Evolutionary conservation across 2,113 vertebrate genomes (phyloP), one percentile per base, ranked within the genome.

Genomic region (Numenius arquata): DNA sequence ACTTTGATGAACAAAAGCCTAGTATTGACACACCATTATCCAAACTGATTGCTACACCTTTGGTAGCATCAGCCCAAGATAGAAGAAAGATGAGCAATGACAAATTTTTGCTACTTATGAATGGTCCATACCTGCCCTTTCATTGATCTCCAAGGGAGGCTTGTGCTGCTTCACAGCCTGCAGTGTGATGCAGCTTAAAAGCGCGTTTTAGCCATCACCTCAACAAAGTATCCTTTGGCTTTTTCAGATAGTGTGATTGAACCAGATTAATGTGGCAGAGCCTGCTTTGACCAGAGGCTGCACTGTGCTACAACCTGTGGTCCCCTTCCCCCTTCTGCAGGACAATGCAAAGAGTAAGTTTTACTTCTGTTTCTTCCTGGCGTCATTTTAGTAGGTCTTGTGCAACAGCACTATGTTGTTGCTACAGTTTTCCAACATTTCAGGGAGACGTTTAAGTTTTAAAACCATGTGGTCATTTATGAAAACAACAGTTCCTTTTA

Each of bases 401-500:
- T 78, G 52, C 56, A 92, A 81, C 23, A 90, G 50, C 25, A 48
- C 1, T 1, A 65, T 36, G 15, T 55, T 47, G 32, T 67, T 86
- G 61, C 25, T 80, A 70, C 11, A 27, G 78, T 38, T 86, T 90
- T 86, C 41, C 68, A 81, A 14, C 34, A 68, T 29, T 68, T 18
- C 22, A 87, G 12, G 40, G 53, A 47, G 14, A 71, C 45, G 17
- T 75, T 92, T 89, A 78, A 78, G 93, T 92, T 94, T 90, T 89
- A 90, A 94, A 93, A 75, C 58, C 32, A 71, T 53, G 48, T 68
- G 40, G 34, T 89, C 73, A 85, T 48, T 81, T 86, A 87, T 12
- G 34, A 90, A 94, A 96, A 94, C 76, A 93, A 66, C 15, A 43
- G n/a, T 56, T 81, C 43, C 53, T 85, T 90, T 91, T 71, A 67